Conservation (phyloP, 1,140 invertebrate genomes). For the Caerostris darwini region DNA sequence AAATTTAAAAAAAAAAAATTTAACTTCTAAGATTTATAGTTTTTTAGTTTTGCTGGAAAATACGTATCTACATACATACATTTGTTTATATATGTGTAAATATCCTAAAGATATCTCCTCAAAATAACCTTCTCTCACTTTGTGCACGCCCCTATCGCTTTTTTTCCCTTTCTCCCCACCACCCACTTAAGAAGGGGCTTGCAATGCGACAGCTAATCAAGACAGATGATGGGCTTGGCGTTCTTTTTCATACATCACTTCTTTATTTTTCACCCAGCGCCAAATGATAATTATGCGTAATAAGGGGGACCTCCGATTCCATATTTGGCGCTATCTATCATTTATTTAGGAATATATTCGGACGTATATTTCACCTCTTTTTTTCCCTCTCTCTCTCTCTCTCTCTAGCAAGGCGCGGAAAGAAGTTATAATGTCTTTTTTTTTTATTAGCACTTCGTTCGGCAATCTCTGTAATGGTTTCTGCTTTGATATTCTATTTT, state of each 20-base stretch:
- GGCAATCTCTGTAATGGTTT: slow-evolving; percentile 49
- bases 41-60: too few relatives aligned
- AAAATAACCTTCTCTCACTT: not conserved
- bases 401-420: not conserved
- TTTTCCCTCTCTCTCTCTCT: slow-evolving; percentile 1
- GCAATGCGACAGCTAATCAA: slow-evolving; percentile 73
- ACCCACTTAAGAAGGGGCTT: slow-evolving; percentile 61
- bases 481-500: slow-evolving; percentile 42
- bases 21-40: too few relatives aligned
- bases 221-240: slow-evolving; percentile 73
- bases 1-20: too few relatives aligned
- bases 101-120: too few relatives aligned
- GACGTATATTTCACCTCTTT: slow-evolving; percentile 49
- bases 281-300: slow-evolving; percentile 76
- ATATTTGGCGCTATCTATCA: slow-evolving; percentile 69
- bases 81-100: too few relatives aligned
- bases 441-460: slow-evolving; percentile 12
- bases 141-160: not conserved
- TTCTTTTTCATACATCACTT: slow-evolving; percentile 71
- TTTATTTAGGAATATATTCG: slow-evolving; percentile 63
- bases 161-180: slow-evolving; percentile 1
- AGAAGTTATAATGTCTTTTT: slow-evolving; percentile 54
- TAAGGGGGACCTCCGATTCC: slow-evolving; percentile 70
- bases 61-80: too few relatives aligned
- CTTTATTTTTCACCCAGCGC: slow-evolving; percentile 43